Percentiles rank a stretch among this genome's conserved stretches.
These are phyloP conservation scores for Drosophila lacteicornis DNA, from an alignment of 1,140 invertebrate genomes.

Conservation along the genomic window DNA sequence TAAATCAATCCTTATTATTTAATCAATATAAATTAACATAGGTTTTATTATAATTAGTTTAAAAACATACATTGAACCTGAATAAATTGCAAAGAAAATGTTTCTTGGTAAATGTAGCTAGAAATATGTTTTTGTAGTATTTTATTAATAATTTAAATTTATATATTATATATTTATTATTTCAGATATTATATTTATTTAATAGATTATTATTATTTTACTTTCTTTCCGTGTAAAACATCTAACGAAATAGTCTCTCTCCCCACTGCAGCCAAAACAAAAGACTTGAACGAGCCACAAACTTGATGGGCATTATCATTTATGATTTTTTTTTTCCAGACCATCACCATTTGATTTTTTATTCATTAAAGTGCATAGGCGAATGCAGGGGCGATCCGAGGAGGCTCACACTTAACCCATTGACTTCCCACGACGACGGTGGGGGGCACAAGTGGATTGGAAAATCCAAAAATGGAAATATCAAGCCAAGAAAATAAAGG, in stretches of 20 bases:
- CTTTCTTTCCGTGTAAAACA: background rate
- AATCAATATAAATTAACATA: no score
- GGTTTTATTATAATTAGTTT: no score
- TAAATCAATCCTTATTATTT: background rate
- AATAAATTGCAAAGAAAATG: no score
- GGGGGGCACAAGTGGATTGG: slow-evolving; percentile 4
- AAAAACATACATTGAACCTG: no score
- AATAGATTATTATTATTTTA: background rate
- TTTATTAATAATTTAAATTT: no score
- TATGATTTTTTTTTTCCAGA: slow-evolving; percentile 11
- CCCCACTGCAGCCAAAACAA: slow-evolving; percentile 44
- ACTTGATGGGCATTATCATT: slow-evolving; percentile 46
- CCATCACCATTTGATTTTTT: slow-evolving; percentile 6
- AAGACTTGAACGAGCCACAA: slow-evolving; percentile 63
- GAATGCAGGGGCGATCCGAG: slow-evolving; percentile 17
- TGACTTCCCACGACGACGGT: slow-evolving; percentile 27
- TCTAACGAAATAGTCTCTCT: slow-evolving; percentile 2
- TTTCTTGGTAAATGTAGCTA: no score
- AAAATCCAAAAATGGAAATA: slow-evolving; percentile 28
- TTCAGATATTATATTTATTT: background rate
- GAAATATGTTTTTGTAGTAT: no score
- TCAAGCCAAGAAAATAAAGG: slow-evolving; percentile 2
- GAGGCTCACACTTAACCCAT: slow-evolving; percentile 23
- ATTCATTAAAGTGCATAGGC: slow-evolving; percentile 28
- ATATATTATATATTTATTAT: background rate